phyloP scores from a whole-genome alignment of 2,113 vertebrate species.

The Cryptomyrus ogoouensis region DNA sequence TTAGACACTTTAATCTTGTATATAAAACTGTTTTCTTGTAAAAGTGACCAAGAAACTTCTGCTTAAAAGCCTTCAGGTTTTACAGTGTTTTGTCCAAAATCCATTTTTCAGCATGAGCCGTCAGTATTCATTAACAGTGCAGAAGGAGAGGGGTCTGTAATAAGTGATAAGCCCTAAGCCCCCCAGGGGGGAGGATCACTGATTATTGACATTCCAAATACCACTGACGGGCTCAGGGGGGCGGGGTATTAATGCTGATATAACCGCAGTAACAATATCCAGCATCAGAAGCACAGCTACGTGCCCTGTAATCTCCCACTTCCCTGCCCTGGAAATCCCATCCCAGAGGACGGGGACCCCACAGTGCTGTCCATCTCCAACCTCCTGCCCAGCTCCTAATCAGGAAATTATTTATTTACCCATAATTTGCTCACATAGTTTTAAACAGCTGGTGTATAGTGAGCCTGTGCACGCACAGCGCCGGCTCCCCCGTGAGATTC shows the following conservation, averaged over 20 bases:
- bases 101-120: background rate
- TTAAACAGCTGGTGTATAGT: background rate
- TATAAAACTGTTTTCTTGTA: background rate
- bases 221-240: background rate
- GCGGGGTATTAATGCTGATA: background rate
- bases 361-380: background rate
- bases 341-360: background rate
- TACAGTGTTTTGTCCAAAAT: background rate
- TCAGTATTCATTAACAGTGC: background rate
- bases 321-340: conserved; percentile 6
- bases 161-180: conserved; percentile 16
- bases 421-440: background rate
- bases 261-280: background rate
- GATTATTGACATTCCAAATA: conserved; percentile 15
- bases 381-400: background rate
- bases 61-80: background rate
- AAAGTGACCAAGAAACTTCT: background rate
- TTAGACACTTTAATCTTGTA: background rate
- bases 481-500: background rate
- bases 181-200: conserved; percentile 17
- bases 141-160: conserved; percentile 11
- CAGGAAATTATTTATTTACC: background rate
- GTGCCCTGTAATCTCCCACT: conserved; percentile 12
- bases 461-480: background rate
- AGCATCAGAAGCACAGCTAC: conserved; percentile 4